Percentiles rank a stretch among this genome's conserved stretches.
These are phyloP conservation scores for Calliopum simillimum DNA, from an alignment of 2,888 invertebrate species.

Conservation along the genomic window DNA sequence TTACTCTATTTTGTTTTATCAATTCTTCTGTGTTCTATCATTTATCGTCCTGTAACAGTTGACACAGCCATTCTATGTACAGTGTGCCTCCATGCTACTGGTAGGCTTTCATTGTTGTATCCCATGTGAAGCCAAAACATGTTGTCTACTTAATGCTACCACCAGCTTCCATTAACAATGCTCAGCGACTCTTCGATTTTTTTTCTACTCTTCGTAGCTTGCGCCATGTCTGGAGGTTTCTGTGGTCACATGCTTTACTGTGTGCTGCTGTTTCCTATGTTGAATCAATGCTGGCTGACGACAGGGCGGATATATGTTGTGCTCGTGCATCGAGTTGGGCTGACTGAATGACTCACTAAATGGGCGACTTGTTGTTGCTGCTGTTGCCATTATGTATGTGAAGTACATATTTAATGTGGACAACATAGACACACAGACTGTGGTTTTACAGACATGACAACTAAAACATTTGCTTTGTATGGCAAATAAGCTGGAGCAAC, in stretches of 20 bases:
- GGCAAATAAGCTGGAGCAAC: neutral
- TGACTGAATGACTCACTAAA: constrained; percentile 11
- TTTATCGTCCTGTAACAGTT: too few species aligned
- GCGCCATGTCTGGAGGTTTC: constrained; percentile 27
- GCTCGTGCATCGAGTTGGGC: neutral
- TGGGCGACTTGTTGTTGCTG: constrained; percentile 13
- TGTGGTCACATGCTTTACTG: constrained; percentile 26
- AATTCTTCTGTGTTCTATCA: too few species aligned
- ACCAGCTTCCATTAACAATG: neutral
- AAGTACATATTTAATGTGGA: constrained; percentile 22
- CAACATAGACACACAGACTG: constrained; percentile 9
- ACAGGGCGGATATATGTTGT: constrained; percentile 7
- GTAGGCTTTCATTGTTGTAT: neutral
- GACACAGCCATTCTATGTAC: too few species aligned
- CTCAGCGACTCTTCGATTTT: neutral
- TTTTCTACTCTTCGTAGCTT: constrained; percentile 11
- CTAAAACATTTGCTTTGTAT: constrained; percentile 20
- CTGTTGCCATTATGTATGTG: constrained; percentile 9
- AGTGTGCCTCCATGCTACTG: too few species aligned
- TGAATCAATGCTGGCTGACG: neutral
- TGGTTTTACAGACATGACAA: constrained; percentile 26
- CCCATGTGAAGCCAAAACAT: constrained; percentile 14
- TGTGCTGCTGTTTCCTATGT: too few species aligned
- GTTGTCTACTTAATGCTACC: neutral
- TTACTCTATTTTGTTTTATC: too few species aligned